Conservation (phyloP, 2,113 vertebrate species). For the Esox niger region DNA sequence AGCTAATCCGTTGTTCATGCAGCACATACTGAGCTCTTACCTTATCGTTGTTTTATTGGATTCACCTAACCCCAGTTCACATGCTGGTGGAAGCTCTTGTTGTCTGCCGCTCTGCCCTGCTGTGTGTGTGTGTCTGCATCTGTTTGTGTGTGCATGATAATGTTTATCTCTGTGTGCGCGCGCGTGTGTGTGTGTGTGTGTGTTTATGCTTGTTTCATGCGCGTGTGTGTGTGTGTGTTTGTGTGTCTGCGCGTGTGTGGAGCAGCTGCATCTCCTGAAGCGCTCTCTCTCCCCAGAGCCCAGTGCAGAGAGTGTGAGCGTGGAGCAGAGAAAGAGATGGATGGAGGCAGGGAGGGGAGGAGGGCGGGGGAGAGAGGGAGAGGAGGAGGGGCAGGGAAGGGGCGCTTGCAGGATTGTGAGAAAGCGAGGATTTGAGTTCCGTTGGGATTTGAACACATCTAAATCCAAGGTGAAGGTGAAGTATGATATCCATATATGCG, state of each 20-base stretch:
- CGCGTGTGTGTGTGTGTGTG: constrained; percentile 5
- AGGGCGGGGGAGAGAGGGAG: constrained; percentile 41
- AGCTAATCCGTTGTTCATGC: constrained; percentile 48
- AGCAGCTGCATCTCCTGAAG: constrained; percentile 66
- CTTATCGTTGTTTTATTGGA: constrained; percentile 27
- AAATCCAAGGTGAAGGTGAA: constrained; percentile 34
- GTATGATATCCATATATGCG: constrained; percentile 31
- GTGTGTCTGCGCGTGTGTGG: constrained; percentile 41
- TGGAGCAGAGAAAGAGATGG: constrained; percentile 17
- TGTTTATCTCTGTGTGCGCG: not conserved
- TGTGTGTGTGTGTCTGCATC: constrained; percentile 8
- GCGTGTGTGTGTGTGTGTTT: constrained; percentile 40
- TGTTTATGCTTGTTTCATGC: no score
- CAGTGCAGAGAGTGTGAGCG: constrained; percentile 11
- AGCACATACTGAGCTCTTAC: constrained; percentile 32
- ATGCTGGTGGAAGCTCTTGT: constrained; percentile 41
- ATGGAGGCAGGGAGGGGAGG: constrained; percentile 7
- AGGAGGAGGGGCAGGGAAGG: no score
- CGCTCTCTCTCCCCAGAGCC: constrained; percentile 55
- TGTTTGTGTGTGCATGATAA: no score
- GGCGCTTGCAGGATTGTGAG: constrained; percentile 54
- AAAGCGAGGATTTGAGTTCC: constrained; percentile 59
- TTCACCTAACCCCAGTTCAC: constrained; percentile 51
- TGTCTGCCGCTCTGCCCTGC: constrained; percentile 22
- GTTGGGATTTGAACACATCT: constrained; percentile 29